These are phyloP conservation scores for Lithodes maja DNA, from an alignment of 2,888 invertebrate species.

Conservation along the genomic window DNA sequence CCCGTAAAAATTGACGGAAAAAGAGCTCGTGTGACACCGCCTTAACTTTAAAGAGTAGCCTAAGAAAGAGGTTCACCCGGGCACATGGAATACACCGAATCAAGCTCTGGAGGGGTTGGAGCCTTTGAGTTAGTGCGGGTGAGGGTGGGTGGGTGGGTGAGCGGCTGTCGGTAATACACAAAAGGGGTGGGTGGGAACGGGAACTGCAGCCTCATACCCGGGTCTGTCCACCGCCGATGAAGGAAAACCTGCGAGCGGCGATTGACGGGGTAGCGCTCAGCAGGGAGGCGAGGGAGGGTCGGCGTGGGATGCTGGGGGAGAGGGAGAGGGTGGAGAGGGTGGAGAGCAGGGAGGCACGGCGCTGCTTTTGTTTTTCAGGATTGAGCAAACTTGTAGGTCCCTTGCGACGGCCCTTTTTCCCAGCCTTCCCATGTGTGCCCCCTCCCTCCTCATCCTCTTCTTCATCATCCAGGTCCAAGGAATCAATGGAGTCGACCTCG, in stretches of 20 bases:
- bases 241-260: conserved; percentile 57
- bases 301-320: conserved; percentile 38
- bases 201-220: conserved; percentile 43
- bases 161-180: neutral
- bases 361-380: conserved; percentile 41
- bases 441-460: conserved; percentile 54
- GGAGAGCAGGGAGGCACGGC: conserved; percentile 38
- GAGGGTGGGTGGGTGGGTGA: neutral
- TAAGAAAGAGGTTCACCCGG: neutral
- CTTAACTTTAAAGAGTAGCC: no score
- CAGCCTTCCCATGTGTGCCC: neutral
- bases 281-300: conserved; percentile 53
- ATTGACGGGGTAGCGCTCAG: conserved; percentile 62
- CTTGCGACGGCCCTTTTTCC: conserved; percentile 1
- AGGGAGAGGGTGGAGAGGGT: conserved; percentile 43
- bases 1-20: no score
- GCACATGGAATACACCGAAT: conserved; percentile 10
- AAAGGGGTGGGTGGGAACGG: neutral
- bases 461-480: conserved; percentile 47
- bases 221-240: conserved; percentile 52
- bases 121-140: neutral
- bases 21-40: no score
- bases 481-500: conserved; percentile 40
- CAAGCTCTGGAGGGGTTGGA: neutral
- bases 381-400: conserved; percentile 36